Percentiles rank a stretch among this genome's conserved stretches.
These are phyloP conservation scores for Dicyrtoma fusca DNA, from an alignment of 2,888 invertebrate species.

Conservation along the genomic window DNA sequence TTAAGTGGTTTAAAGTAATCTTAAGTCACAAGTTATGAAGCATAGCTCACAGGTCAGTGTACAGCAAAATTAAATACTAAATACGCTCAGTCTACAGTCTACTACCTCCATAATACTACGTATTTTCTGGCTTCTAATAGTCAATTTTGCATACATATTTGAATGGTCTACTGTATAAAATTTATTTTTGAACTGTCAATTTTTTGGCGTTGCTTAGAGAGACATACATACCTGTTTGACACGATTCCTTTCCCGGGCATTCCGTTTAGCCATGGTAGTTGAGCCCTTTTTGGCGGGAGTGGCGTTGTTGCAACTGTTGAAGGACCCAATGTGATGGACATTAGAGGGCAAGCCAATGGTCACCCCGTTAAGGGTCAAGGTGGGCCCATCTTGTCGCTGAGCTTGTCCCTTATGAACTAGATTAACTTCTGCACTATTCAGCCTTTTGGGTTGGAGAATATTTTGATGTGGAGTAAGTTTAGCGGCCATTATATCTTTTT, in stretches of 20 bases:
- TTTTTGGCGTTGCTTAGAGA: too few relatives aligned
- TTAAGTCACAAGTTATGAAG: background rate
- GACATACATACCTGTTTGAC: conserved; percentile 60
- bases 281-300: conserved; percentile 45
- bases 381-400: conserved; percentile 1
- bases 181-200: too few relatives aligned
- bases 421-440: background rate
- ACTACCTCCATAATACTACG: too few relatives aligned
- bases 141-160: too few relatives aligned
- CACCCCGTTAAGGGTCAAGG: conserved; percentile 28
- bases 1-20: conserved; percentile 14
- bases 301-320: background rate
- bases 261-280: conserved; percentile 77
- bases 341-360: conserved; percentile 22
- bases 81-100: too few relatives aligned
- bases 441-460: conserved; percentile 34
- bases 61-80: too few relatives aligned
- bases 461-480: conserved; percentile 31
- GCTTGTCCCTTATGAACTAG: conserved; percentile 3
- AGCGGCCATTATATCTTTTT: conserved; percentile 25
- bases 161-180: too few relatives aligned
- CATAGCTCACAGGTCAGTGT: background rate
- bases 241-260: conserved; percentile 90
- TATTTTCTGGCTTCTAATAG: too few relatives aligned
- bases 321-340: background rate